These are phyloP conservation scores for Aurelia aurita complex sp. Pacific DNA, from an alignment of 30 jellyfish, hydroid and myxozoan genomes.

Conservation along the genomic window DNA sequence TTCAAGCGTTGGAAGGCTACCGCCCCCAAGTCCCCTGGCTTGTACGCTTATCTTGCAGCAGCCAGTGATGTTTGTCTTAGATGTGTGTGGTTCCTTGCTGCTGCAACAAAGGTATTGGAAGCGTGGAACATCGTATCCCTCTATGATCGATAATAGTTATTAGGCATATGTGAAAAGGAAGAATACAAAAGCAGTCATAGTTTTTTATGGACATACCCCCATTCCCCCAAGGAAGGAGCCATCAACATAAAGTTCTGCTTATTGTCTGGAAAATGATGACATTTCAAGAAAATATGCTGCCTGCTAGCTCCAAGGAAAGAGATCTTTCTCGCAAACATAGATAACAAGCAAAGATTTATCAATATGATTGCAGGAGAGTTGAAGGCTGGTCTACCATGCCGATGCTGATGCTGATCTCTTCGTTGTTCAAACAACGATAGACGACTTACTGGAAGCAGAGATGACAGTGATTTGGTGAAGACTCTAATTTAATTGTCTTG, in stretches of 20 bases:
- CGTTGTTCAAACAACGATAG: conserved; percentile 53
- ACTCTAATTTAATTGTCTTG: conserved; percentile 43
- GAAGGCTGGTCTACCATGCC: conserved; percentile 15
- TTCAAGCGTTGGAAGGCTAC: too few relatives aligned
- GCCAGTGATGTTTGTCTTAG: conserved; percentile 1
- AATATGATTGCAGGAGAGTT: conserved; percentile 34
- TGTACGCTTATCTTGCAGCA: too few relatives aligned
- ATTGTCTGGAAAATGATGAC: conserved; percentile 14
- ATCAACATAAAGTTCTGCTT: conserved; percentile 20
- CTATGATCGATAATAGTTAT: conserved; percentile 37
- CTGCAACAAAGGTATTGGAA: conserved; percentile 46
- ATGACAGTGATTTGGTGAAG: conserved; percentile 67
- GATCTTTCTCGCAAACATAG: conserved; percentile 25
- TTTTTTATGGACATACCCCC: conserved; percentile 40
- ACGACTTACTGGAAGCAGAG: conserved; percentile 30
- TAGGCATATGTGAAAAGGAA: conserved; percentile 36
- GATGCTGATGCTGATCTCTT: conserved; percentile 66
- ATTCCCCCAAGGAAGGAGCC: conserved; percentile 48
- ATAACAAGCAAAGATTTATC: conserved; percentile 48
- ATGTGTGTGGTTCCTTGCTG: conserved; percentile 2
- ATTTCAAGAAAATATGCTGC: conserved; percentile 24
- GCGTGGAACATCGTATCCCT: conserved; percentile 37
- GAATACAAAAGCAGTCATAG: conserved; percentile 33
- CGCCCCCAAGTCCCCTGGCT: too few relatives aligned
- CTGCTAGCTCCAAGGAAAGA: conserved; percentile 30